These are phyloP conservation scores for Antennarius maculatus DNA, from an alignment of 2,797 vertebrate species.

Conservation along the genomic window DNA sequence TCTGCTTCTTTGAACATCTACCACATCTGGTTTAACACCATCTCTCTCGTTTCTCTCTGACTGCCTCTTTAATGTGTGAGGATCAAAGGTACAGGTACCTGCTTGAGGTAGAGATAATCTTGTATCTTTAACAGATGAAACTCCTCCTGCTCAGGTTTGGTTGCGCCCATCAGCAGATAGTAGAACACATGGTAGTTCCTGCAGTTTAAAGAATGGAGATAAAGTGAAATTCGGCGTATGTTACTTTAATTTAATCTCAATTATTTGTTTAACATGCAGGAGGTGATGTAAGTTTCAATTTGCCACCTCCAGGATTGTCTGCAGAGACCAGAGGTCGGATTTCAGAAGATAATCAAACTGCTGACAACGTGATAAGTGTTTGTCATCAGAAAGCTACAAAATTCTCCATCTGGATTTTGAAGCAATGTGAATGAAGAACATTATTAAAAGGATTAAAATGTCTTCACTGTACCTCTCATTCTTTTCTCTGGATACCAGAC, in stretches of 20 bases:
- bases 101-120: conserved; percentile 95
- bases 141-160: conserved; percentile 87
- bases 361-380: neutral
- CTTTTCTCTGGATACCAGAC: conserved; percentile 90
- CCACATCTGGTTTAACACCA: neutral
- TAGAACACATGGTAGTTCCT: conserved; percentile 99
- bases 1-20: conserved; percentile 6
- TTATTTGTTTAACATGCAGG: neutral
- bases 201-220: conserved; percentile 29
- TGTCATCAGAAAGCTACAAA: neutral
- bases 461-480: conserved; percentile 85
- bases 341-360: conserved; percentile 2
- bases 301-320: neutral
- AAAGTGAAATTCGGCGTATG: neutral
- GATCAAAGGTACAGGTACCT: conserved; percentile 64
- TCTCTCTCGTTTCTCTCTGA: neutral
- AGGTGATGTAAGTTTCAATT: neutral
- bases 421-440: neutral
- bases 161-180: conserved; percentile 91
- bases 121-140: conserved; percentile 89
- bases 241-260: conserved; percentile 7
- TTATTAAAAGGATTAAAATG: conserved; percentile 1
- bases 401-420: conserved; percentile 4
- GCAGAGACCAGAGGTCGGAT: neutral
- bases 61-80: neutral